Percentiles rank a stretch among this genome's conserved stretches.
These are phyloP conservation scores for Nemopilema nomurai DNA, from an alignment of 30 jellyfish, hydroid and myxozoan species.

Conservation along the genomic window DNA sequence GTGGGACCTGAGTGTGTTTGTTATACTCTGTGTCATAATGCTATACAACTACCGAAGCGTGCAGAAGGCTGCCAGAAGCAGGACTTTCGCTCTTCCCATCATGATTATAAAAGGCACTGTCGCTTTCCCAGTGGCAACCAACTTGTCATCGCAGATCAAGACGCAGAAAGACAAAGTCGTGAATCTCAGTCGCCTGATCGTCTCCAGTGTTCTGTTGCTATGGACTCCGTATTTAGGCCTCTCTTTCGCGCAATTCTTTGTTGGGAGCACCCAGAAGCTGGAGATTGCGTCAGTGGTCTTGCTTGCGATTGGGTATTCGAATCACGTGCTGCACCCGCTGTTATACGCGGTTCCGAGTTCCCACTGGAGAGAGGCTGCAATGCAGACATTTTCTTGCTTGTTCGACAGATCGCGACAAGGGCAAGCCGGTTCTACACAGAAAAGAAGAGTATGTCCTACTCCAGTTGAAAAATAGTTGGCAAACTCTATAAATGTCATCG, in stretches of 20 bases:
- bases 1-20: conserved; percentile 22
- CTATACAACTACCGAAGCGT: conserved; percentile 50
- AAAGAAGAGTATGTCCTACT: conserved; percentile 22
- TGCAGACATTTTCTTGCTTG: conserved; percentile 34
- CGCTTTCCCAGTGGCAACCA: conserved; percentile 47
- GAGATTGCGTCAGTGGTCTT: conserved; percentile 38
- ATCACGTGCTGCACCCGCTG: conserved; percentile 61
- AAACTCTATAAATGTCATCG: no score
- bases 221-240: conserved; percentile 63
- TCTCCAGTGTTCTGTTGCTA: conserved; percentile 40
- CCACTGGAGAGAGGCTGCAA: conserved; percentile 71
- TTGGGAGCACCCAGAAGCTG: conserved; percentile 35
- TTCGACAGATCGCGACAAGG: conserved; percentile 8
- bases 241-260: conserved; percentile 45
- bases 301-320: conserved; percentile 36
- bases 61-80: conserved; percentile 42
- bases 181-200: conserved; percentile 41
- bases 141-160: conserved; percentile 42
- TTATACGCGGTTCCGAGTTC: conserved; percentile 66
- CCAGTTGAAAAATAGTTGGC: neutral
- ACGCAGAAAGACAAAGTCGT: conserved; percentile 49
- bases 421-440: conserved; percentile 19
- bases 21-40: conserved; percentile 35
- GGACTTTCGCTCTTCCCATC: conserved; percentile 36
- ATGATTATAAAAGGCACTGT: conserved; percentile 36